Evolutionary conservation across 2,888 invertebrate species (phyloP), one percentile per base, ranked within the genome.

Genomic region (Lasius fuliginosus): DNA sequence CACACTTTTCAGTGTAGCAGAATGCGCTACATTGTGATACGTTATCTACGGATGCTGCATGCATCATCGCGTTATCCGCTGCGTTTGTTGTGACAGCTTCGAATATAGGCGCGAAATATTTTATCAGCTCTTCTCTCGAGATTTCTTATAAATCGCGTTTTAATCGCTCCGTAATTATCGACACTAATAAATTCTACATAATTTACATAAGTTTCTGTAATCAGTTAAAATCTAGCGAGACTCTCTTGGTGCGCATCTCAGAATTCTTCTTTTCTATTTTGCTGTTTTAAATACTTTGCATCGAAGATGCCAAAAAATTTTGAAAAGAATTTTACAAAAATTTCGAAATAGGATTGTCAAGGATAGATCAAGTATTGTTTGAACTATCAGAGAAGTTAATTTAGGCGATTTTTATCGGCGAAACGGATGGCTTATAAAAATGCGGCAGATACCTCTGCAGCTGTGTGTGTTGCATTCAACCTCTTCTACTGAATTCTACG

Each of bases 401-500:
- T 42, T 46, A 33, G 15, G 8, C 6, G 6, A 58, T n/a, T 33
- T 86, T 83, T 82, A 82, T 77, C 68, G 68, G 79, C 82, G 65
- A 76, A 82, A 65, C 42, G 23, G 40, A 8, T 23, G 56, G 69
- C 60, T 71, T 87, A 82, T 84, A 85, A 89, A 87, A 89, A 85
- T 74, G 46, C 73, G 30, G 42, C 56, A 36, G 68, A 62, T 79
- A 71, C 33, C 71, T 73, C 73, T 58, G 77, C 56, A 40, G 33
- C 33, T 27, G n/a, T 73, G 56, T 36, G 36, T 36, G 36, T 36
- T 36, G 36, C 67, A 83, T 81, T 89, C 74, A 79, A 86, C 68
- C 84, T 83, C 82, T 85, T 84, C 77, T 86, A 88, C 88, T 86
- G 87, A 87, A 89, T 90, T 90, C 87, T 85, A 85, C 83, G 85